Percentiles rank a stretch among this genome's conserved stretches.
phyloP scores from a whole-genome alignment of 2,888 invertebrate genomes.

The Nephrotoma flavescens region DNA sequence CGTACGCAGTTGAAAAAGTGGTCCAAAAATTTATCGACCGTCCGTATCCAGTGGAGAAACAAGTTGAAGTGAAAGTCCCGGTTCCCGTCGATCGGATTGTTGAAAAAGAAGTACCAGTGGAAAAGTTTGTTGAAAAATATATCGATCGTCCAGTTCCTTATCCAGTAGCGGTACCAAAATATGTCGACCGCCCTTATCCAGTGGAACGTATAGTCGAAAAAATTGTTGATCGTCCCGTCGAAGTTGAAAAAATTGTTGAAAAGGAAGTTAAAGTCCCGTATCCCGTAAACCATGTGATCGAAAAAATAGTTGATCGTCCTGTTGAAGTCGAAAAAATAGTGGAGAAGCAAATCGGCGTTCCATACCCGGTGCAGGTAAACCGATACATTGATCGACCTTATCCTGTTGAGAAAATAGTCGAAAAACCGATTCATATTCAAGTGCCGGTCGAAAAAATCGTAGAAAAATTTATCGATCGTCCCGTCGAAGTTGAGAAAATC shows the following conservation, averaged over 20 bases:
- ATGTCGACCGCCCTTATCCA: constrained; percentile 34
- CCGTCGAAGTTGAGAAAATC: constrained; percentile 34
- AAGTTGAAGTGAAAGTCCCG: constrained; percentile 30
- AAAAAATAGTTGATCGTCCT: constrained; percentile 27
- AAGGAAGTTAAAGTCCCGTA: constrained; percentile 40
- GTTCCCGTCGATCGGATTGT: constrained; percentile 16
- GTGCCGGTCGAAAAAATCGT: constrained; percentile 35
- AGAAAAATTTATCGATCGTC: constrained; percentile 28
- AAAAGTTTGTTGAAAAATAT: constrained; percentile 24
- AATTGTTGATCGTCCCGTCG: constrained; percentile 23
- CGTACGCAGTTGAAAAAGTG: constrained; percentile 22
- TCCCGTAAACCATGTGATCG: constrained; percentile 28
- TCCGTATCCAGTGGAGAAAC: constrained; percentile 30
- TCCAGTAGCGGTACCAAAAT: constrained; percentile 35
- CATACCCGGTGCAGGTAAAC: constrained; percentile 22
- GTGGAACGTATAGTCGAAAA: constrained; percentile 39
- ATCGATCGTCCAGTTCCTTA: constrained; percentile 23
- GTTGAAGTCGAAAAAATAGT: constrained; percentile 30
- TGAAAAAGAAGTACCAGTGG: constrained; percentile 12
- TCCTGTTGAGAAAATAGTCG: constrained; percentile 34
- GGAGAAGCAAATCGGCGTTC: constrained; percentile 33
- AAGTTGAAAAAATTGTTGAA: constrained; percentile 36
- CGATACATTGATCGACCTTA: constrained; percentile 35
- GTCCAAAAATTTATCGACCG: constrained; percentile 26
- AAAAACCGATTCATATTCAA: constrained; percentile 41